Conservation (phyloP, 2,797 vertebrate species). For the Lepus townsendii region DNA sequence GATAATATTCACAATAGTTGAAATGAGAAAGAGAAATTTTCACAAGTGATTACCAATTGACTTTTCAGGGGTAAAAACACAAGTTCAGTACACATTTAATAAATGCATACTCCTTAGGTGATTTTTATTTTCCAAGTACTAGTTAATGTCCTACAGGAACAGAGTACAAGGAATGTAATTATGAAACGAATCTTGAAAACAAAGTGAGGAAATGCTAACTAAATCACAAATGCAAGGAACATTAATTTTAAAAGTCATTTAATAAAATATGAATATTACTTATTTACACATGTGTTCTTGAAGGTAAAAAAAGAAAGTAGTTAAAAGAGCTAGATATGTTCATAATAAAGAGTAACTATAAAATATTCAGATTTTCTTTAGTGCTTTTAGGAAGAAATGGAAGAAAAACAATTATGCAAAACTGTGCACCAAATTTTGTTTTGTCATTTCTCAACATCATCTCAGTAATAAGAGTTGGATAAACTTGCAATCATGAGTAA, state of each 20-base stretch:
- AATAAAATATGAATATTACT: conserved; percentile 19
- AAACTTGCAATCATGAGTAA: conserved; percentile 32
- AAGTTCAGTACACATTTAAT: neutral
- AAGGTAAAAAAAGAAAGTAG: conserved; percentile 26
- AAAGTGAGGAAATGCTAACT: conserved; percentile 49
- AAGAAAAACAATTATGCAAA: neutral
- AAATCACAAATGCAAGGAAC: conserved; percentile 54
- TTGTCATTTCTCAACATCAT: neutral
- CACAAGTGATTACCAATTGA: neutral
- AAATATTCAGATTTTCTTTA: conserved; percentile 37
- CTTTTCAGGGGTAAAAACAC: neutral
- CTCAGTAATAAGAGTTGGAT: neutral
- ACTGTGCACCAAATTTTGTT: neutral
- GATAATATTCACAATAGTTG: neutral
- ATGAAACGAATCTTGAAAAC: conserved; percentile 37
- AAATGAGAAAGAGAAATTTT: neutral
- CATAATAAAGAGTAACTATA: neutral
- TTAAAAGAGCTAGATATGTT: neutral
- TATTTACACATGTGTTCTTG: neutral
- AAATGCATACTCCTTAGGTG: neutral
- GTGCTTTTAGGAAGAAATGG: conserved; percentile 4
- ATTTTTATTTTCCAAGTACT: neutral
- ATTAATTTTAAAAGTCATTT: conserved; percentile 68
- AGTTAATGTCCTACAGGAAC: neutral
- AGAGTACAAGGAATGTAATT: conserved; percentile 8